These are phyloP conservation scores for Hermetia illucens DNA, from an alignment of 1,140 invertebrate species.

Conservation along the genomic window DNA sequence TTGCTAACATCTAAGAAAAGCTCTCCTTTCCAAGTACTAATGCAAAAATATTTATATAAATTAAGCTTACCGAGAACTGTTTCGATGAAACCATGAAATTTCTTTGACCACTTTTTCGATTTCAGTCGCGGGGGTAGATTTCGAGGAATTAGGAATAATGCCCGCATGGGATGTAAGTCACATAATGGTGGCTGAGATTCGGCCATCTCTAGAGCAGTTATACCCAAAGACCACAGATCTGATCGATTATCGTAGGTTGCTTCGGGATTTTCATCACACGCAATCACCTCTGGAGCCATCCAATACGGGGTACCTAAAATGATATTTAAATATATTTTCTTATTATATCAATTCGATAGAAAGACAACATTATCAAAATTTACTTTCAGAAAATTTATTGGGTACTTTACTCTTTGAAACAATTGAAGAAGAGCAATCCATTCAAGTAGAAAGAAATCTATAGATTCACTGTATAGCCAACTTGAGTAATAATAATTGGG, in stretches of 20 bases:
- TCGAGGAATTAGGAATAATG: constrained; percentile 94
- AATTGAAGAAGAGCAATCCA: too few species aligned
- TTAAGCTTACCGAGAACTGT: constrained; percentile 34
- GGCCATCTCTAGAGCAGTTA: constrained; percentile 99
- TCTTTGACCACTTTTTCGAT: constrained; percentile 97
- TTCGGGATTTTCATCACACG: constrained; percentile 99
- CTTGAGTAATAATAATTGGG: too few species aligned
- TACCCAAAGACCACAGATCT: constrained; percentile 96
- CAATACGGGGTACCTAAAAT: constrained; percentile 81
- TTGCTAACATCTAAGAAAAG: too few species aligned
- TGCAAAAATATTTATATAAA: background rate
- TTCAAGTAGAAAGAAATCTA: too few species aligned
- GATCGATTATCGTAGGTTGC: constrained; percentile 99
- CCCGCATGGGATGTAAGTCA: constrained; percentile 99
- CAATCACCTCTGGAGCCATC: constrained; percentile 97
- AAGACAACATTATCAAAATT: too few species aligned
- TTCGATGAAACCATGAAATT: constrained; percentile 69
- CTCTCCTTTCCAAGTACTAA: too few species aligned
- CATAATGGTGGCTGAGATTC: constrained; percentile 97
- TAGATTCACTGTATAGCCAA: too few species aligned
- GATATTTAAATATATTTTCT: too few species aligned
- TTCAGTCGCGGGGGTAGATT: constrained; percentile 94
- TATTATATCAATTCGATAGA: too few species aligned
- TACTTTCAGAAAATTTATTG: too few species aligned
- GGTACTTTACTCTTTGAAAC: too few species aligned